phyloP scores from a whole-genome alignment of 2,888 invertebrate species.

The Neoaliturus tenellus region DNA sequence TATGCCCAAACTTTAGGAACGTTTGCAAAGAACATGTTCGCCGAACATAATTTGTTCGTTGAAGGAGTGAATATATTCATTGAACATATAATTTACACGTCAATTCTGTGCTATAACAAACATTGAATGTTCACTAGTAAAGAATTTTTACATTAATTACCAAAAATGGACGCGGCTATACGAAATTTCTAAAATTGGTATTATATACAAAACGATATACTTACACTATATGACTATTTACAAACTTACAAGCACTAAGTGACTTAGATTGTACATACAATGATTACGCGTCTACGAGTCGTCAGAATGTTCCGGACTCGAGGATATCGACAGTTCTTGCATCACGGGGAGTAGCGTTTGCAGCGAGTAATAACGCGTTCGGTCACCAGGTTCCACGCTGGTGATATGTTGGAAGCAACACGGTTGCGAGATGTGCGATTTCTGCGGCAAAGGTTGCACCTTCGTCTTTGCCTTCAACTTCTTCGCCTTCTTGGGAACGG shows the following conservation, averaged over 20 bases:
- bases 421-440: constrained; percentile 89
- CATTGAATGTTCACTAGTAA: no score
- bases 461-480: constrained; percentile 74
- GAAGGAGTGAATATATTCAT: no score
- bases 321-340: constrained; percentile 65
- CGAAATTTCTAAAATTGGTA: no score
- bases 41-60: no score
- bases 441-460: constrained; percentile 80
- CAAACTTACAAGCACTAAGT: constrained; percentile 38
- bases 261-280: constrained; percentile 54
- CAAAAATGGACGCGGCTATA: no score
- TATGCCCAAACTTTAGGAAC: no score
- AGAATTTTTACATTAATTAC: no score
- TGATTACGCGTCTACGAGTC: constrained; percentile 37
- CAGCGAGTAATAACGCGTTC: constrained; percentile 80
- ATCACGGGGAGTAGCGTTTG: constrained; percentile 77
- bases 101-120: no score
- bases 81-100: no score
- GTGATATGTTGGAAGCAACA: constrained; percentile 92
- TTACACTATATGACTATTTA: constrained; percentile 4
- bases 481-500: constrained; percentile 77
- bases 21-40: no score
- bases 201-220: not conserved
- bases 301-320: constrained; percentile 57
- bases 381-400: constrained; percentile 82